Percentiles rank a stretch among this genome's conserved stretches.
Conservation (phyloP, 2,797 vertebrate species). For the Aldrovandia affinis region DNA sequence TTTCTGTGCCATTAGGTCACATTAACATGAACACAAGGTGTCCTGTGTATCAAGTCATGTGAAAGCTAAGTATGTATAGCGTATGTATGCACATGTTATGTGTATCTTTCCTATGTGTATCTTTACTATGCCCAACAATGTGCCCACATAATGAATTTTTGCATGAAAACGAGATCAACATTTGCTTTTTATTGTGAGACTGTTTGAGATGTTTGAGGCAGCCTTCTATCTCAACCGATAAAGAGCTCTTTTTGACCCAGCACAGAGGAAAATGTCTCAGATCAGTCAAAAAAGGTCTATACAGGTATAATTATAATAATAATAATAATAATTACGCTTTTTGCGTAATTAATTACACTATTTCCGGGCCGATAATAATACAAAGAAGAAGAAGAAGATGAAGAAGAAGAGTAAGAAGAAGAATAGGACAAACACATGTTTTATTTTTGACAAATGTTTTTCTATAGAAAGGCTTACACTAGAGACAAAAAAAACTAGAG, state of each 20-base stretch:
- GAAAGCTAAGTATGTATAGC: not conserved
- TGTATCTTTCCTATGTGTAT: not conserved
- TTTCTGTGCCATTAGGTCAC: not conserved
- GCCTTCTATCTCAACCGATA: not conserved
- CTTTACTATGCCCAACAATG: not conserved
- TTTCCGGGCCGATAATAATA: too few relatives aligned
- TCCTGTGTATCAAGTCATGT: not conserved
- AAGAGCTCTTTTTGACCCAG: not conserved
- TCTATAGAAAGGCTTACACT: not conserved
- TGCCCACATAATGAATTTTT: not conserved
- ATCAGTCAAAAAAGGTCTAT: not conserved
- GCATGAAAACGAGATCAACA: not conserved
- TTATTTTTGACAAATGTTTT: too few relatives aligned
- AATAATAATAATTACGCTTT: too few relatives aligned
- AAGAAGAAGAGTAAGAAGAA: too few relatives aligned
- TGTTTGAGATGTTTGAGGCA: not conserved
- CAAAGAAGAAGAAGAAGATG: too few relatives aligned
- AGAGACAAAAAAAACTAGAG: not conserved
- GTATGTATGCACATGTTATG: too few relatives aligned
- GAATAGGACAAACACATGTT: too few relatives aligned
- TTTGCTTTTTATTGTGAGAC: constrained; percentile 11
- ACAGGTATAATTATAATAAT: too few relatives aligned
- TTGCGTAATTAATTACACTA: too few relatives aligned
- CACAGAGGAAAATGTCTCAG: not conserved
- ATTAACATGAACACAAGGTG: not conserved